Conservation (phyloP, 2,888 invertebrate genomes). For the Rotaria sp. region DNA sequence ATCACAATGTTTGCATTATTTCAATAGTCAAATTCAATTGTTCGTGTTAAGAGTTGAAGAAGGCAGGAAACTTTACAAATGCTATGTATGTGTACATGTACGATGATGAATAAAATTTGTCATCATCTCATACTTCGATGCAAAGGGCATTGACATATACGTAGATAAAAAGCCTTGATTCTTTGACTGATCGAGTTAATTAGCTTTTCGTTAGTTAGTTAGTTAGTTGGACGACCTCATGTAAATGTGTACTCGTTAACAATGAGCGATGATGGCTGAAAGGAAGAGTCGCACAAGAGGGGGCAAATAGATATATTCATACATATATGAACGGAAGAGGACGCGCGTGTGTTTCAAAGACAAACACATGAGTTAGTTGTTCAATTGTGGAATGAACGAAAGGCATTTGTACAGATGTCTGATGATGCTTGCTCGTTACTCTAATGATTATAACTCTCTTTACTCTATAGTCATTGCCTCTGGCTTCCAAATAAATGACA, state of each 20-base stretch:
- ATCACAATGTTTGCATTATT: constrained; percentile 15
- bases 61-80: not conserved
- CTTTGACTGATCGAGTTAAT: not conserved
- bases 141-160: not conserved
- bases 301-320: not conserved
- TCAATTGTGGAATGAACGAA: not conserved
- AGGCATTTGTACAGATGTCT: not conserved
- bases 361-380: not conserved
- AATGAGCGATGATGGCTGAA: not conserved
- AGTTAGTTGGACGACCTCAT: not conserved
- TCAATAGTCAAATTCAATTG: not conserved
- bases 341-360: not conserved
- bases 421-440: not conserved
- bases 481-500: not conserved
- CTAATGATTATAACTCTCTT: not conserved
- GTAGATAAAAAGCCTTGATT: not conserved
- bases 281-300: not conserved
- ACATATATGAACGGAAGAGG: not conserved
- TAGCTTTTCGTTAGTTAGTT: not conserved
- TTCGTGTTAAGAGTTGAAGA: not conserved
- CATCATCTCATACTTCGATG: not conserved
- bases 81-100: not conserved
- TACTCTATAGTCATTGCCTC: not conserved
- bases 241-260: not conserved
- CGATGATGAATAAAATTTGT: not conserved